These are phyloP conservation scores for Heteromurus nitidus DNA, from an alignment of 2,888 invertebrate species.

Conservation along the genomic window DNA sequence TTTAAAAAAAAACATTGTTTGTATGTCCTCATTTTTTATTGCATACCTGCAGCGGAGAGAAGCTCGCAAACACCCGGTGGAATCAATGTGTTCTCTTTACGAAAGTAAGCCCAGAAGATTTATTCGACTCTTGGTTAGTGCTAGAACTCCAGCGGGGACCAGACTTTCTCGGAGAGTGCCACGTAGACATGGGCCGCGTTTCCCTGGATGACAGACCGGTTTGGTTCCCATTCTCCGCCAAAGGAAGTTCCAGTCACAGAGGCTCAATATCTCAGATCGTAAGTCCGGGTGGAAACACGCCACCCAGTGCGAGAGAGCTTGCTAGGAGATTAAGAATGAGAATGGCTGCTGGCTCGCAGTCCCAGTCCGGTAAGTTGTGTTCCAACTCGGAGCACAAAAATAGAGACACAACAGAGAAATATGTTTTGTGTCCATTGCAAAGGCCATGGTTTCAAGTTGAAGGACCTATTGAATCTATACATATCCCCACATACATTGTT, in stretches of 20 bases:
- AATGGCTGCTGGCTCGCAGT: conserved; percentile 72
- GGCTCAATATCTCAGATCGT: conserved; percentile 73
- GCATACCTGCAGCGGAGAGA: conserved; percentile 69
- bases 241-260: conserved; percentile 73
- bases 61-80: conserved; percentile 72
- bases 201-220: conserved; percentile 91
- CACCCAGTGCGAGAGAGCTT: conserved; percentile 73
- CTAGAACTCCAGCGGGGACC: conserved; percentile 71
- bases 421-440: conserved; percentile 27
- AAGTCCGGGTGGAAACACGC: conserved; percentile 70
- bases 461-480: no score
- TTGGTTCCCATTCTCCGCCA: conserved; percentile 82
- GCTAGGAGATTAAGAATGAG: conserved; percentile 73
- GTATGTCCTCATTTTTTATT: neutral
- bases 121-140: conserved; percentile 74
- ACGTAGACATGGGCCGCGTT: conserved; percentile 87
- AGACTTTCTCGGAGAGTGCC: conserved; percentile 74
- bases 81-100: conserved; percentile 73
- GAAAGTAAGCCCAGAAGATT: conserved; percentile 73
- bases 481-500: no score
- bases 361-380: conserved; percentile 72
- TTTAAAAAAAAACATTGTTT: neutral
- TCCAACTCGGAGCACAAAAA: conserved; percentile 2
- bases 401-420: no score
- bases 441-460: conserved; percentile 32